These are phyloP conservation scores for Argyra leucocephala DNA, from an alignment of 2,888 invertebrate species.

Conservation along the genomic window DNA sequence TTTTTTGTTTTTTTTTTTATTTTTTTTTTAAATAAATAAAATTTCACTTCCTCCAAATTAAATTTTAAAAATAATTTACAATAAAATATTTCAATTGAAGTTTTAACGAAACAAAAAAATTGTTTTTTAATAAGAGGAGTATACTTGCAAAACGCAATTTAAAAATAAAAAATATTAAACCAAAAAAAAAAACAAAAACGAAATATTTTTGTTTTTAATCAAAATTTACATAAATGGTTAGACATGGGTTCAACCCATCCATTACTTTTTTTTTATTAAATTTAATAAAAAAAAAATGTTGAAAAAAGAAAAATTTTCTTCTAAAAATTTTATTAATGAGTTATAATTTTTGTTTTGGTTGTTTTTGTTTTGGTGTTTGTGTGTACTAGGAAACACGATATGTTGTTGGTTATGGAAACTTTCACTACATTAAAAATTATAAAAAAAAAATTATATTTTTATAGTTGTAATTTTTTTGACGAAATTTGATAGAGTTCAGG, in stretches of 20 bases:
- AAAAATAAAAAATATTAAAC: not conserved
- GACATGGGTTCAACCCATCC: not conserved
- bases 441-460: too few species aligned
- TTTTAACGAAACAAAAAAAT: too few species aligned
- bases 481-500: too few species aligned
- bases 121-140: too few species aligned
- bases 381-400: not conserved
- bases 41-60: too few species aligned
- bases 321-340: not conserved
- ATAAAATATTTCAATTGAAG: too few species aligned
- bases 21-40: too few species aligned
- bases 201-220: too few species aligned
- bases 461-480: too few species aligned
- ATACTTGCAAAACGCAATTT: not conserved
- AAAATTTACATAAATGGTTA: conserved; percentile 6
- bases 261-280: not conserved
- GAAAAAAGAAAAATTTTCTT: not conserved
- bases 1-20: too few species aligned
- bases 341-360: not conserved
- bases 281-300: not conserved
- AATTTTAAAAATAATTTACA: too few species aligned
- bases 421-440: not conserved
- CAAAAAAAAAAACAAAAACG: too few species aligned
- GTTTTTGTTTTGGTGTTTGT: not conserved
- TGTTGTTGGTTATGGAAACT: not conserved